phyloP scores from a whole-genome alignment of 2,113 vertebrate genomes.

The Rutilus rutilus region DNA sequence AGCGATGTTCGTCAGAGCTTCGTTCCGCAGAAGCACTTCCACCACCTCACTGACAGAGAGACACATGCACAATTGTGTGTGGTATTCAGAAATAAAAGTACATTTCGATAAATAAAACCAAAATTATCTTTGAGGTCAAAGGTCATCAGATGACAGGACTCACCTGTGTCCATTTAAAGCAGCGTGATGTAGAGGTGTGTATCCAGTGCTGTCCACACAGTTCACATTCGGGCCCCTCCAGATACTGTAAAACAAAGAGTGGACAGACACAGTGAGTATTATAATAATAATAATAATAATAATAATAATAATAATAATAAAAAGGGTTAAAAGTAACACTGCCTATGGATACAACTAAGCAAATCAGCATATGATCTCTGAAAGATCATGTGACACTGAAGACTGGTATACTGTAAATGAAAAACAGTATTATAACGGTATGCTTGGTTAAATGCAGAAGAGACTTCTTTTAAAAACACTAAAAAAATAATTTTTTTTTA shows the following conservation, averaged over 20 bases:
- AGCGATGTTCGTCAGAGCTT: conserved; percentile 93
- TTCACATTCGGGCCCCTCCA: conserved; percentile 99
- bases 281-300: background rate
- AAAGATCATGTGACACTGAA: background rate
- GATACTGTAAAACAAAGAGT: conserved; percentile 72
- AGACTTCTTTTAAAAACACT: too few species aligned
- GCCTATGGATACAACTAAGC: background rate
- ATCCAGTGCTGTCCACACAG: conserved; percentile 96
- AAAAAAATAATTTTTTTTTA: too few species aligned
- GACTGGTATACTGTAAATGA: background rate
- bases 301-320: too few species aligned
- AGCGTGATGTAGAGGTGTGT: conserved; percentile 95
- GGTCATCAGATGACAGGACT: background rate
- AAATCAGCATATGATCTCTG: too few species aligned
- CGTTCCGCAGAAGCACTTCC: conserved; percentile 90
- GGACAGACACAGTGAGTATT: conserved; percentile 19
- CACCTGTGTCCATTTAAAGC: conserved; percentile 97
- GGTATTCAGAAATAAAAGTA: background rate
- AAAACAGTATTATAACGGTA: background rate
- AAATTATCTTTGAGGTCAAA: background rate
- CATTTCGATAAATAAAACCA: background rate
- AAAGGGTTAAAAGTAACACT: background rate
- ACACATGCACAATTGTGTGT: background rate
- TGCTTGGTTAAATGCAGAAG: too few species aligned
- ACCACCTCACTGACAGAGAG: conserved; percentile 86